Evolutionary conservation across 1,140 invertebrate genomes (phyloP).

Genomic region (Pseudomyrmex dendroicus): DNA sequence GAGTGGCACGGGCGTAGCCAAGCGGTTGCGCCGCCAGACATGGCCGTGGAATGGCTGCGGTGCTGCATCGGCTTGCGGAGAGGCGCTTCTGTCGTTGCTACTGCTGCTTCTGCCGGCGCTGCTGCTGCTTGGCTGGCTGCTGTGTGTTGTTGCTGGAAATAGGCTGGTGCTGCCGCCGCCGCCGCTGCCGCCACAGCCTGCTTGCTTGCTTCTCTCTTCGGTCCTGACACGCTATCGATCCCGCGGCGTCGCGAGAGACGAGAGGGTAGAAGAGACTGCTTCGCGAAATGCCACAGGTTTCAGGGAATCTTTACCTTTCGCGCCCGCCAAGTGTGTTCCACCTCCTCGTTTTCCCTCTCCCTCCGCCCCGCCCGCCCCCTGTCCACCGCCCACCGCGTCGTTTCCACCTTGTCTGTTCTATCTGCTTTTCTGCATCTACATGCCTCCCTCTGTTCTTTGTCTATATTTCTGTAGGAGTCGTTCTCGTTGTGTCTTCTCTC

Average conservation of each 20-base stretch:
- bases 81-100: slow-evolving; percentile 64
- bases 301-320: slow-evolving; percentile 72
- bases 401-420: slow-evolving; percentile 37
- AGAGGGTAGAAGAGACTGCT: slow-evolving; percentile 53
- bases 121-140: slow-evolving; percentile 61
- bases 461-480: background rate
- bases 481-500: slow-evolving; percentile 37
- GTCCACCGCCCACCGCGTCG: background rate
- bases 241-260: slow-evolving; percentile 65
- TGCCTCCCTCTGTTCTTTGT: slow-evolving; percentile 1
- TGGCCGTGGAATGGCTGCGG: slow-evolving; percentile 82
- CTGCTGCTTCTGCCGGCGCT: slow-evolving; percentile 66
- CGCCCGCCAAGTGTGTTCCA: slow-evolving; percentile 64
- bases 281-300: slow-evolving; percentile 77
- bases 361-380: too few species aligned
- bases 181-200: slow-evolving; percentile 47
- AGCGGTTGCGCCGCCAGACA: slow-evolving; percentile 69
- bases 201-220: slow-evolving; percentile 66
- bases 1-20: slow-evolving; percentile 70
- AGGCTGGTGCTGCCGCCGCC: slow-evolving; percentile 59
- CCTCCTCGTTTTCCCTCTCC: slow-evolving; percentile 6
- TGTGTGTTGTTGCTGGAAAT: slow-evolving; percentile 67
- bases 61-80: slow-evolving; percentile 59
- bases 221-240: slow-evolving; percentile 72
- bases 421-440: slow-evolving; percentile 24